These are phyloP conservation scores for Cataglyphis cursor DNA, from an alignment of 2,888 invertebrate species.

Conservation along the genomic window DNA sequence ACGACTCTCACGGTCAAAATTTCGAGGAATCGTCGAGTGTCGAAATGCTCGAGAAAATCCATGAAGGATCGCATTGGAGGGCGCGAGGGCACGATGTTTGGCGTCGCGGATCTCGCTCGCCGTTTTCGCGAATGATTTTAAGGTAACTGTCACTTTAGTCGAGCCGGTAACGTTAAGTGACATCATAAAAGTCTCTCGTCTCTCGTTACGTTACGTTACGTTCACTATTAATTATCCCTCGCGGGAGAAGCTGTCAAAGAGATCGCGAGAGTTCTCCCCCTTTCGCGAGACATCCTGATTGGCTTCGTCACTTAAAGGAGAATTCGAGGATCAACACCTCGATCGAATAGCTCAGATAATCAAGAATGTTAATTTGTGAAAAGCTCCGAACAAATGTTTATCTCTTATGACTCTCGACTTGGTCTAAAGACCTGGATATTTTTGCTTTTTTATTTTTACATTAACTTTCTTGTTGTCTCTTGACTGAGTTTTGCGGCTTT, in stretches of 20 bases:
- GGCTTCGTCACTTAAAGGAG: constrained; percentile 29
- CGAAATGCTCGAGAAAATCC: constrained; percentile 48
- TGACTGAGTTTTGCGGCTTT: background rate
- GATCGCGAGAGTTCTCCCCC: constrained; percentile 13
- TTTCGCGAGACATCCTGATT: constrained; percentile 35
- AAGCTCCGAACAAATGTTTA: constrained; percentile 35
- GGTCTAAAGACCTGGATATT: background rate
- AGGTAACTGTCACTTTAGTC: constrained; percentile 50
- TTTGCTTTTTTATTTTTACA: background rate
- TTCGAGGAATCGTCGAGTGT: constrained; percentile 12
- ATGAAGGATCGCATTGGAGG: constrained; percentile 49
- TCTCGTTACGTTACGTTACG: constrained; percentile 65
- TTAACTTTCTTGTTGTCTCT: constrained; percentile 7
- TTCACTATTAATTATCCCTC: constrained; percentile 45
- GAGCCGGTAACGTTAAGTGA: constrained; percentile 71
- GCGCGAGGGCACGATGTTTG: background rate
- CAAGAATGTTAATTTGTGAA: constrained; percentile 28
- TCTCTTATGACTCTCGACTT: background rate
- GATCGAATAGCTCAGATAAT: background rate
- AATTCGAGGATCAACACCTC: background rate
- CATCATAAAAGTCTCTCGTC: constrained; percentile 76
- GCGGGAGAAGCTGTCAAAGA: background rate
- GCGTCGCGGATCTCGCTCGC: constrained; percentile 12
- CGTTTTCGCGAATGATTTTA: constrained; percentile 27
- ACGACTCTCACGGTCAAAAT: constrained; percentile 19